Percentiles rank a stretch among this genome's conserved stretches.
Evolutionary conservation across 1,140 invertebrate species (phyloP).

Genomic region (Phymastichus coffea): DNA sequence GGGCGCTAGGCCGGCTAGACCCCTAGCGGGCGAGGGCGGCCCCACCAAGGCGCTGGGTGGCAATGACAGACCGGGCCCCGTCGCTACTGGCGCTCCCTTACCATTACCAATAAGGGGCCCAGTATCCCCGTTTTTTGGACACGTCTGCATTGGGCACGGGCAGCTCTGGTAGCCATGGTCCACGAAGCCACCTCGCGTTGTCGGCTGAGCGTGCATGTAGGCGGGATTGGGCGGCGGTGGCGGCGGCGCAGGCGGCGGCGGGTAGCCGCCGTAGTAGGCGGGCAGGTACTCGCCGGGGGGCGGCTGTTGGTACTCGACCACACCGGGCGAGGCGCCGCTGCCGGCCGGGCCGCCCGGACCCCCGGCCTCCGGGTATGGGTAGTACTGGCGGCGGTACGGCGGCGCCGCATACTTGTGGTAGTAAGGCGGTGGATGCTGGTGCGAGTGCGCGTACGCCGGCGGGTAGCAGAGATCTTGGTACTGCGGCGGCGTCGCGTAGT

Average conservation of each 20-base stretch:
- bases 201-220: slow-evolving; percentile 51
- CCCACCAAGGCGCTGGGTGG: slow-evolving; percentile 60
- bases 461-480: slow-evolving; percentile 64
- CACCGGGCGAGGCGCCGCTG: slow-evolving; percentile 40
- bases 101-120: slow-evolving; percentile 90
- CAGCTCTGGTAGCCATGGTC: slow-evolving; percentile 66
- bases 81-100: slow-evolving; percentile 69
- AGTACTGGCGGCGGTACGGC: slow-evolving; percentile 37
- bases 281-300: slow-evolving; percentile 49
- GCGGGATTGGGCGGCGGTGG: slow-evolving; percentile 64
- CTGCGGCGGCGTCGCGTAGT: slow-evolving; percentile 58
- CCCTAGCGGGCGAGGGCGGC: slow-evolving; percentile 56
- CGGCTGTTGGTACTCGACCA: slow-evolving; percentile 51
- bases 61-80: slow-evolving; percentile 63
- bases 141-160: slow-evolving; percentile 84
- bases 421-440: slow-evolving; percentile 61
- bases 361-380: slow-evolving; percentile 49
- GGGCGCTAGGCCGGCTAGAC: slow-evolving; percentile 65
- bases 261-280: slow-evolving; percentile 59
- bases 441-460: slow-evolving; percentile 58
- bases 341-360: slow-evolving; percentile 44
- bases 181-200: too few relatives aligned
- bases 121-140: slow-evolving; percentile 96
- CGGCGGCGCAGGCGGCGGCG: slow-evolving; percentile 70
- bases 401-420: slow-evolving; percentile 69